Evolutionary conservation across 2,888 invertebrate genomes (phyloP).

Genomic region (Charanyca ferruginea): DNA sequence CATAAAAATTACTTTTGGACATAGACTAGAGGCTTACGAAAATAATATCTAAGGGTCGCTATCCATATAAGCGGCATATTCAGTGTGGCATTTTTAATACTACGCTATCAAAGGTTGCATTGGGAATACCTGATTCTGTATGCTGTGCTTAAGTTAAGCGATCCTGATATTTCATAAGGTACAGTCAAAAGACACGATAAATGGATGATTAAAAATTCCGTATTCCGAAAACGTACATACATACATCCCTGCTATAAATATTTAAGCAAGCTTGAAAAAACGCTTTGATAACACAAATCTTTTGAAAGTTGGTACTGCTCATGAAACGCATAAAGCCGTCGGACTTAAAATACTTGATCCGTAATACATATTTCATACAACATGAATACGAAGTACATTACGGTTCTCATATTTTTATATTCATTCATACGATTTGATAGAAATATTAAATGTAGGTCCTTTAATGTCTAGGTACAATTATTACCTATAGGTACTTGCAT

Average conservation of each 20-base stretch:
- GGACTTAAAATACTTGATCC: not conserved
- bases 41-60: no score
- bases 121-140: no score
- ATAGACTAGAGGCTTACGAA: no score
- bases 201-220: not conserved
- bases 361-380: not conserved
- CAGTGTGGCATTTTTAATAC: no score
- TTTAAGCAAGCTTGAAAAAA: not conserved
- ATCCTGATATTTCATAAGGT: no score
- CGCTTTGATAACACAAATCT: slow-evolving; percentile 18
- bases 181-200: not conserved
- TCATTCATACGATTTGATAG: not conserved
- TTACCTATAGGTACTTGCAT: not conserved
- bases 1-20: no score
- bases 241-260: not conserved
- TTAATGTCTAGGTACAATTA: no score
- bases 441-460: not conserved
- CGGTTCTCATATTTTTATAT: not conserved
- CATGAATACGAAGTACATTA: not conserved
- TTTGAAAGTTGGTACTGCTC: slow-evolving; percentile 6
- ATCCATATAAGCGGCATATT: no score
- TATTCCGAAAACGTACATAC: not conserved
- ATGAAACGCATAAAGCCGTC: not conserved
- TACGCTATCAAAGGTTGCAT: no score
- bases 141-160: no score